Conservation (phyloP, 1,140 invertebrate genomes). For the Bombus impatiens region DNA sequence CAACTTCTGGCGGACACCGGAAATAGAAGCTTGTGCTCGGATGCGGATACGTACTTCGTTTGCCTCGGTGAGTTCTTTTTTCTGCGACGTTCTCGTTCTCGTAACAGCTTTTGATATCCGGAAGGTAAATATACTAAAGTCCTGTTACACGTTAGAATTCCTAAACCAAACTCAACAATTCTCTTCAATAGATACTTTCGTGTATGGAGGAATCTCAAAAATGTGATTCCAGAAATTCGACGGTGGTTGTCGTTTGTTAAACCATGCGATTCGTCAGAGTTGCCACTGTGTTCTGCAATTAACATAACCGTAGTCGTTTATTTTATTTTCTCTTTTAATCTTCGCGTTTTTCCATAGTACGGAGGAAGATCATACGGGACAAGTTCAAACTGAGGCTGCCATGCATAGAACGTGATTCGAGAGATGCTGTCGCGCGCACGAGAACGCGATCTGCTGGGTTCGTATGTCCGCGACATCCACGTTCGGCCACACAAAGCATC, state of each 20-base stretch:
- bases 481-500: conserved; percentile 41
- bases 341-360: too few species aligned
- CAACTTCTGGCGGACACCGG: conserved; percentile 80
- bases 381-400: not conserved
- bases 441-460: conserved; percentile 1
- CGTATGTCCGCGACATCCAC: conserved; percentile 43
- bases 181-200: too few species aligned
- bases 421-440: conserved; percentile 9
- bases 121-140: conserved; percentile 62
- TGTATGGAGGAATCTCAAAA: not conserved
- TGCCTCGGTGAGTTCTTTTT: conserved; percentile 76
- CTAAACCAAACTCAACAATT: not conserved
- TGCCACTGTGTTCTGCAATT: not conserved
- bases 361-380: not conserved
- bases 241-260: too few species aligned
- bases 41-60: conserved; percentile 82
- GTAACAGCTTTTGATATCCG: conserved; percentile 80
- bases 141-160: conserved; percentile 31
- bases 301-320: not conserved
- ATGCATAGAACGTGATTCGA: not conserved
- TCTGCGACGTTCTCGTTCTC: conserved; percentile 63
- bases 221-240: too few species aligned
- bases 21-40: conserved; percentile 84
- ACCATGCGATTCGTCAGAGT: not conserved
- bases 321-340: not conserved